Evolutionary conservation across 2,797 vertebrate genomes (phyloP).

Genomic region (Platalea minor): DNA sequence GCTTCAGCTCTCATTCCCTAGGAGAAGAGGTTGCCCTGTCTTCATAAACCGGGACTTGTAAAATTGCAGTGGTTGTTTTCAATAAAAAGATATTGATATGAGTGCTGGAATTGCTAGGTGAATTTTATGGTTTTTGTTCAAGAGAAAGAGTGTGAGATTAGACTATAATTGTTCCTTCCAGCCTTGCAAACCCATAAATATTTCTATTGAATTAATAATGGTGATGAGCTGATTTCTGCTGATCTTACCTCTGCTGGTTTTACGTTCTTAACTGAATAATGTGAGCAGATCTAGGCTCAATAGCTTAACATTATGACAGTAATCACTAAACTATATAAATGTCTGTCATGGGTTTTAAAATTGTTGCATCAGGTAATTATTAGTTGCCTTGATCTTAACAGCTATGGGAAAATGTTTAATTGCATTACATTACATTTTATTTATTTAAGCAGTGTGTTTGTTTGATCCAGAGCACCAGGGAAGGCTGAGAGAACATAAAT

Average conservation of each 20-base stretch:
- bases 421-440: conserved; percentile 58
- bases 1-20: background rate
- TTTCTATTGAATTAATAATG: conserved; percentile 45
- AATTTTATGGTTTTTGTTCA: background rate
- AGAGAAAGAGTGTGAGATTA: background rate
- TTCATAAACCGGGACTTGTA: background rate
- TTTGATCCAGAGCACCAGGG: conserved; percentile 58
- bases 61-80: background rate
- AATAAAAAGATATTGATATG: background rate
- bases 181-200: conserved; percentile 15
- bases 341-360: conserved; percentile 18
- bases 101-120: background rate
- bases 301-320: conserved; percentile 38
- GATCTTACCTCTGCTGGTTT: conserved; percentile 21
- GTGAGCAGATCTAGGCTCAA: background rate
- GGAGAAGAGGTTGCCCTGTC: background rate
- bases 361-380: conserved; percentile 48
- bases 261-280: background rate
- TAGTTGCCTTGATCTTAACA: conserved; percentile 57
- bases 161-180: background rate
- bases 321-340: conserved; percentile 43
- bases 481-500: conserved; percentile 48
- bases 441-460: conserved; percentile 57
- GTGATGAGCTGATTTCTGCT: conserved; percentile 10
- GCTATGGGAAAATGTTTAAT: conserved; percentile 61